Evolutionary conservation across 1,140 invertebrate species (phyloP).

Genomic region (Pseudomyrmex sp.): DNA sequence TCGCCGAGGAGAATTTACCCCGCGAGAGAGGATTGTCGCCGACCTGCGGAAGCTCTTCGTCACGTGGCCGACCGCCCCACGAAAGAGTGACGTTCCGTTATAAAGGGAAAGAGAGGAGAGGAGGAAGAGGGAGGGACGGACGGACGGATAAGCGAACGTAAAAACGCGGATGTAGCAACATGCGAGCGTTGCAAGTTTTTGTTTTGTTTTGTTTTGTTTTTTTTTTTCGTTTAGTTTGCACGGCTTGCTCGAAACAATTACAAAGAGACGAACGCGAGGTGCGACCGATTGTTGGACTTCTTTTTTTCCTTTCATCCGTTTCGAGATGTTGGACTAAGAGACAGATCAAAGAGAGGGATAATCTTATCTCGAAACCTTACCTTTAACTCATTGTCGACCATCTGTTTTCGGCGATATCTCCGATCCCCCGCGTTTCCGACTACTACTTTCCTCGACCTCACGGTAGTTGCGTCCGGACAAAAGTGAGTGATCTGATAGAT

Average conservation of each 20-base stretch:
- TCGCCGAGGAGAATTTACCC: background rate
- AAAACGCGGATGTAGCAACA: background rate
- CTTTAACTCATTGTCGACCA: too few species aligned
- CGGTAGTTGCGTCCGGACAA: too few species aligned
- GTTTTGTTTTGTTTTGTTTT: background rate
- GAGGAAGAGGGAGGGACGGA: too few species aligned
- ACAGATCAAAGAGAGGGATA: too few species aligned
- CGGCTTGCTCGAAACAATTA: background rate
- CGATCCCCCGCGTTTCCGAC: too few species aligned
- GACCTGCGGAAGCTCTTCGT: background rate
- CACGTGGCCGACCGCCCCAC: background rate
- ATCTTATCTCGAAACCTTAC: too few species aligned
- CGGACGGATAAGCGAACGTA: background rate
- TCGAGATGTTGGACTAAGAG: too few species aligned
- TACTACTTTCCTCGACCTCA: too few species aligned
- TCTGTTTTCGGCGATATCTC: too few species aligned
- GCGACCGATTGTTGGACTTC: background rate
- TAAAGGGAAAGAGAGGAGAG: background rate
- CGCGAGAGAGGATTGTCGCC: conserved; percentile 11
- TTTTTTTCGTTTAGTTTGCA: background rate
- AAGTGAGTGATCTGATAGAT: too few species aligned
- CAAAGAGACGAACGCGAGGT: background rate
- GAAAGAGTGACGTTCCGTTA: conserved; percentile 16
- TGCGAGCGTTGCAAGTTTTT: background rate
- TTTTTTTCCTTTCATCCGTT: too few species aligned